Base-by-base conservation (phyloP, 1,140 invertebrate species). In the Orchesella cincta region DNA sequence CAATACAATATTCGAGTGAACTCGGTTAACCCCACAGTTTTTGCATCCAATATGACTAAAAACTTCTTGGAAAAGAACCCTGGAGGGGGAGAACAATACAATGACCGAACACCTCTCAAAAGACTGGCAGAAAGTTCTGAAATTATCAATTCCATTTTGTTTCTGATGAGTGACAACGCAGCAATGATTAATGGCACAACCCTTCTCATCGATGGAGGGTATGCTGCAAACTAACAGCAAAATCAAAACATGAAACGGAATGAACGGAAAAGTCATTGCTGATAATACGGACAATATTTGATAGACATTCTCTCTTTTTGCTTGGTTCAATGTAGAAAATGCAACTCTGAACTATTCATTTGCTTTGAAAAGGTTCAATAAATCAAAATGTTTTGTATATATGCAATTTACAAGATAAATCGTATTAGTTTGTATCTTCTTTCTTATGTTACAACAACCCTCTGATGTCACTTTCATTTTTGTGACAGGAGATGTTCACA, bases 91-190 rank as follows among this genome's bases (percentile, higher is more conserved):
- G 16, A 2, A 20, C 31, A 46, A 18, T 79, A 70, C 34, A 34
- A 67, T 26, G 35, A 28, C 0, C 31, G 78, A 46, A 51, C 70
- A 46, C 73, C 75, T n/a, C 33, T 77, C 0, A 57, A 64, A 62
- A 52, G 75, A 62, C 23, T 77, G 3, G 75, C 72, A 26, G 33
- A 71, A 20, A 71, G 28, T 12, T 1, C n/a, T n/a, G 78, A 79
- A 36, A 75, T 79, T 31, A 73, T 79, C 0, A 79, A 79, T 39
- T 73, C 78, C 1, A 77, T 79, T 34, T 54, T 79, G 31, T 79
- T 79, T 29, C 76, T 79, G 26, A 73, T 79, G 72, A 77, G 78
- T 52, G 78, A 79, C 51, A 71, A 67, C 29, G 75, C 72, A 23
- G 54, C 75, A 39, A 77, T 79, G 75, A 79, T 79, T 35, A 70